Conservation (phyloP, 2,797 vertebrate species). For the Streptopelia turtur region DNA sequence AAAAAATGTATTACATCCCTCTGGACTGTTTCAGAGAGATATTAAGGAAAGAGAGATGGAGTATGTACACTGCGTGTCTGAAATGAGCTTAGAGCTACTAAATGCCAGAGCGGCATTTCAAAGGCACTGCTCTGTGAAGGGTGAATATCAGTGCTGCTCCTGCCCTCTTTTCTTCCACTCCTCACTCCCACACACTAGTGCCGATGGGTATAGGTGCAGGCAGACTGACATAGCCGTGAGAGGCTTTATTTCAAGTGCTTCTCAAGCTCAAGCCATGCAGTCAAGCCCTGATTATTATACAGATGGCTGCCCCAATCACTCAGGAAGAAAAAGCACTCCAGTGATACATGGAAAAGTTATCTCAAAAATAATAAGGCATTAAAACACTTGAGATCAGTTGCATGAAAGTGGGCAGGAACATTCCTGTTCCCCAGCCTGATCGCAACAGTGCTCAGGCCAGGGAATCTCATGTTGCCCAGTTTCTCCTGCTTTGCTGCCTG, state of each 20-base stretch:
- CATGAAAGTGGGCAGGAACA: not conserved
- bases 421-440: not conserved
- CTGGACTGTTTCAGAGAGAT: slow-evolving; percentile 18
- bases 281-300: not conserved
- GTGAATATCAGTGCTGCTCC: not conserved
- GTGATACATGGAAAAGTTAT: not conserved
- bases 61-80: not conserved
- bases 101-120: not conserved
- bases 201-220: not conserved
- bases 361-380: slow-evolving; percentile 41
- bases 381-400: slow-evolving; percentile 7
- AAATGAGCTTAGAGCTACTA: slow-evolving; percentile 11
- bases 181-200: not conserved
- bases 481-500: not conserved
- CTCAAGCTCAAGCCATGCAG: not conserved
- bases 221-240: not conserved
- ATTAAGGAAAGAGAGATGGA: slow-evolving; percentile 14
- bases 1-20: slow-evolving; percentile 11
- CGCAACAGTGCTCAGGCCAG: not conserved
- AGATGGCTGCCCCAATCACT: slow-evolving; percentile 28
- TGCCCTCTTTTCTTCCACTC: not conserved
- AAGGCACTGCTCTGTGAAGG: slow-evolving; percentile 38
- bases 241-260: slow-evolving; percentile 7
- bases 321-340: slow-evolving; percentile 25
- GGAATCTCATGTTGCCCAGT: not conserved